phyloP scores from a whole-genome alignment of 2,113 vertebrate genomes.

The Paracanthobrama guichenoti region DNA sequence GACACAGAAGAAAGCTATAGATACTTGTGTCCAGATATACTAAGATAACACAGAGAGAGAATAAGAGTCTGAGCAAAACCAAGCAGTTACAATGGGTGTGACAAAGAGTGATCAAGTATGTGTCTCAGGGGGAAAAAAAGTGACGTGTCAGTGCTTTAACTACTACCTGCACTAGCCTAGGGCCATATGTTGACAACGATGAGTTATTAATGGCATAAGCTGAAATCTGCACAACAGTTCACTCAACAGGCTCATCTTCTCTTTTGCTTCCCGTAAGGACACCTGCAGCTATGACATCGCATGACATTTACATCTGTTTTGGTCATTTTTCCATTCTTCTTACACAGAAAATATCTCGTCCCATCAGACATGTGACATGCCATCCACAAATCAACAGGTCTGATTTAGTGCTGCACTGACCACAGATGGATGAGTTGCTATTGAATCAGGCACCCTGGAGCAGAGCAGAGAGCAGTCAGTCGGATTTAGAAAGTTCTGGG shows the following conservation, averaged over 20 bases:
- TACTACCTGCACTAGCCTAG: slow-evolving; percentile 45
- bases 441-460: slow-evolving; percentile 1
- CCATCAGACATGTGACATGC: slow-evolving; percentile 54
- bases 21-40: not conserved
- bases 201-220: slow-evolving; percentile 15
- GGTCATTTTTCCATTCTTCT: slow-evolving; percentile 55
- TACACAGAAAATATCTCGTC: slow-evolving; percentile 53
- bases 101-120: not conserved
- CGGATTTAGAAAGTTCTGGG: slow-evolving; percentile 28
- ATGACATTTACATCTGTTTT: slow-evolving; percentile 34
- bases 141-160: slow-evolving; percentile 18
- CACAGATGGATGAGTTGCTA: slow-evolving; percentile 48
- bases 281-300: slow-evolving; percentile 19
- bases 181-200: slow-evolving; percentile 23
- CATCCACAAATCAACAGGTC: slow-evolving; percentile 54
- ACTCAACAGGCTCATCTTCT: slow-evolving; percentile 22
- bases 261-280: not conserved
- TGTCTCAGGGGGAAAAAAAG: no score
- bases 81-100: not conserved
- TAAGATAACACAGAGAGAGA: not conserved
- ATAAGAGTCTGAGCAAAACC: not conserved
- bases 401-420: slow-evolving; percentile 61
- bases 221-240: slow-evolving; percentile 13
- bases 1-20: not conserved
- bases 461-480: not conserved